Evolutionary conservation across 2,888 invertebrate species (phyloP).

Genomic region (Linnaemya tessellans): DNA sequence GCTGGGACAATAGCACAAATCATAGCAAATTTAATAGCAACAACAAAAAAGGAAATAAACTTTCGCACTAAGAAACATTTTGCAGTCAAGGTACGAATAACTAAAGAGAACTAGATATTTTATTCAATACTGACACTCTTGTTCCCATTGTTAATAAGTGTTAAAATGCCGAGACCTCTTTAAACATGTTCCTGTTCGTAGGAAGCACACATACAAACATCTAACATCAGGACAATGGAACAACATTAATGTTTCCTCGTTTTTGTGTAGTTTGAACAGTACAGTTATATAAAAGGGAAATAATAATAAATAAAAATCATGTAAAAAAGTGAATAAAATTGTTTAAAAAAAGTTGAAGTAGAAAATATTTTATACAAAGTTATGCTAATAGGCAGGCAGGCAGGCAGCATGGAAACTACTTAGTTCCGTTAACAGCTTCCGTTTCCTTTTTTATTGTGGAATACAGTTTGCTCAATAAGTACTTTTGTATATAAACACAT

Average conservation of each 20-base stretch:
- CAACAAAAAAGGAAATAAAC: conserved; percentile 14
- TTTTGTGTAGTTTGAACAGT: conserved; percentile 18
- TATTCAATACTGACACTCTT: conserved; percentile 16
- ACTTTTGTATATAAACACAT: conserved; percentile 26
- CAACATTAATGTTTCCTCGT: background rate
- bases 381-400: conserved; percentile 70
- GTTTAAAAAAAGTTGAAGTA: conserved; percentile 24
- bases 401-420: conserved; percentile 60
- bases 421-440: conserved; percentile 70
- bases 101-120: background rate
- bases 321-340: conserved; percentile 8
- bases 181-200: background rate
- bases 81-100: background rate
- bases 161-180: conserved; percentile 23
- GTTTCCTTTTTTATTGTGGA: conserved; percentile 63
- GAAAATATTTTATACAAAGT: conserved; percentile 64
- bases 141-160: conserved; percentile 15
- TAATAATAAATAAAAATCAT: conserved; percentile 41
- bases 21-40: conserved; percentile 48
- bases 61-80: background rate
- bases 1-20: conserved; percentile 42
- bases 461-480: conserved; percentile 55
- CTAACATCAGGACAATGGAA: background rate
- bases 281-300: conserved; percentile 29
- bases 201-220: background rate